Evolutionary conservation across 2,113 vertebrate genomes (phyloP).

Genomic region (Casuarius casuarius): DNA sequence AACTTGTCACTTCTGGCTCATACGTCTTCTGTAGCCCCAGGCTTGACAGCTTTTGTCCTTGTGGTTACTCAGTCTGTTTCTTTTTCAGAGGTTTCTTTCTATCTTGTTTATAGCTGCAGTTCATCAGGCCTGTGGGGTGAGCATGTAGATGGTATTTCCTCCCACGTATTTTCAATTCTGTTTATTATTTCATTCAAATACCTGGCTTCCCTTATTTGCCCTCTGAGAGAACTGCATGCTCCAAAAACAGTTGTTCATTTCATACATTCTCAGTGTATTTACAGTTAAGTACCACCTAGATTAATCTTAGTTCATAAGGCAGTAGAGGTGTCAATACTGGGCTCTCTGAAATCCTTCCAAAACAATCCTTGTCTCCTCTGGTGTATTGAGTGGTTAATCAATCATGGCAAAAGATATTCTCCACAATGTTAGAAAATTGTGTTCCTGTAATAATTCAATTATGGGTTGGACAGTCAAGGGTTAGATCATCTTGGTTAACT

Average conservation of each 20-base stretch:
- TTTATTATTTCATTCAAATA: background rate
- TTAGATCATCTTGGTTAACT: background rate
- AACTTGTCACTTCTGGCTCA: background rate
- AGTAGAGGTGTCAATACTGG: background rate
- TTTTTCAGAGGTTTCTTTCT: background rate
- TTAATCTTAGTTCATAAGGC: background rate
- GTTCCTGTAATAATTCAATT: background rate
- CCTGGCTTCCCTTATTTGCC: background rate
- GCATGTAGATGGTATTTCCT: background rate
- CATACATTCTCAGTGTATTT: background rate
- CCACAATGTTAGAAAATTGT: background rate
- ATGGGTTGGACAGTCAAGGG: background rate
- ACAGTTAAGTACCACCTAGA: background rate
- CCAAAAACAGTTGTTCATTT: background rate
- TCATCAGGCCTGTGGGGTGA: background rate
- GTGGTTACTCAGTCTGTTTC: background rate
- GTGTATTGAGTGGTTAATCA: background rate
- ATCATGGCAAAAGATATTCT: background rate
- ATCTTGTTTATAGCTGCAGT: background rate
- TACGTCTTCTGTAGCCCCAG: background rate
- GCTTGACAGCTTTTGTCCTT: background rate
- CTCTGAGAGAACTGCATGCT: background rate
- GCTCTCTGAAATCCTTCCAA: background rate
- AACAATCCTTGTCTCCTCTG: background rate
- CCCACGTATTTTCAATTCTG: background rate